Conservation (phyloP, 2,113 vertebrate species). For the Epinephelus cyanopodus region DNA sequence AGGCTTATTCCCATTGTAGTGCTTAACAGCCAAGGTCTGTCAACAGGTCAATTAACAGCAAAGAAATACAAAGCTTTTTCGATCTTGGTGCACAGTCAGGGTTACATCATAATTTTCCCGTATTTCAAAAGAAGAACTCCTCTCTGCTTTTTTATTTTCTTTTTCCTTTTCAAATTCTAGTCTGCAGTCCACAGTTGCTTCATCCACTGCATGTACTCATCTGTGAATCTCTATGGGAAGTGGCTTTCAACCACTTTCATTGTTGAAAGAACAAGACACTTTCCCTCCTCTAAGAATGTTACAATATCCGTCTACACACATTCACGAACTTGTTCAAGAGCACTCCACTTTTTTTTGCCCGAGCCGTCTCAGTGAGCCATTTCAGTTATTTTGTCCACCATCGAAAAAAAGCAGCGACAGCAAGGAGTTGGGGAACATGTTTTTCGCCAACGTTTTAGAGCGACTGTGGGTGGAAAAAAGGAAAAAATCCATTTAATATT, state of each 20-base stretch:
- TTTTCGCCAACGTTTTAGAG: conserved; percentile 40
- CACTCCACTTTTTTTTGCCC: conserved; percentile 1
- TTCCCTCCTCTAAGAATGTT: conserved; percentile 3
- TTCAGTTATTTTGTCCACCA: conserved; percentile 42
- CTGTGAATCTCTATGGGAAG: conserved; percentile 4
- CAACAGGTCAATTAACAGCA: conserved; percentile 18
- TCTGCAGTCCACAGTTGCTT: neutral
- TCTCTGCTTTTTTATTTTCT: neutral
- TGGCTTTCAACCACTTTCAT: conserved; percentile 16
- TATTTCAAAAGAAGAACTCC: neutral
- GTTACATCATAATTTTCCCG: neutral
- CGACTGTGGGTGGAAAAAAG: conserved; percentile 8
- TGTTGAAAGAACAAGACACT: conserved; percentile 2
- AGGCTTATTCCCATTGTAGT: conserved; percentile 21
- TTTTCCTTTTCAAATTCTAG: neutral
- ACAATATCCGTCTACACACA: neutral
- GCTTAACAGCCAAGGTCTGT: conserved; percentile 11
- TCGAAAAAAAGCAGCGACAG: conserved; percentile 14
- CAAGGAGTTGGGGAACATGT: conserved; percentile 14
- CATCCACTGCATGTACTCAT: neutral
- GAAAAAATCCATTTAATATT: conserved; percentile 66
- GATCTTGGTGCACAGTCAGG: neutral
- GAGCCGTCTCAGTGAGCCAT: neutral
- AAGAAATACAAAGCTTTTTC: neutral
- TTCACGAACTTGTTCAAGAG: neutral